phyloP scores from a whole-genome alignment of 2,113 vertebrate genomes.

The Gnathonemus echidnorhynchus region DNA sequence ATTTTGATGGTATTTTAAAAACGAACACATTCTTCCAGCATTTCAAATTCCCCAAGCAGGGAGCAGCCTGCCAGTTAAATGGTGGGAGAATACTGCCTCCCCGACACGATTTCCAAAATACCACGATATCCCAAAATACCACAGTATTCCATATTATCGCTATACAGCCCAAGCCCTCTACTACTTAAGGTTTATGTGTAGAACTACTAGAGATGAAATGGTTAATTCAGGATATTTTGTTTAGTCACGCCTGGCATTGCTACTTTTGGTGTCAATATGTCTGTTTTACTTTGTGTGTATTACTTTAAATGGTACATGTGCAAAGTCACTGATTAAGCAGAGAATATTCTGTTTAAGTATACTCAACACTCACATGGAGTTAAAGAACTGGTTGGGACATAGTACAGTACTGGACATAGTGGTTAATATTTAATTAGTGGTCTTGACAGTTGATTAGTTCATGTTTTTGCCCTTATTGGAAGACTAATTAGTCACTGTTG shows the following conservation, averaged over 20 bases:
- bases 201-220: not conserved
- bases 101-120: not conserved
- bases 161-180: not conserved
- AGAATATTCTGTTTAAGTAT: not conserved
- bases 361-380: not conserved
- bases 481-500: not conserved
- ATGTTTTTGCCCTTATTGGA: not conserved
- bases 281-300: not conserved
- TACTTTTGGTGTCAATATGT: not conserved
- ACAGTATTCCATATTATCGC: not conserved
- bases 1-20: not conserved
- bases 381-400: not conserved
- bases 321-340: not conserved
- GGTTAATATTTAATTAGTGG: not conserved
- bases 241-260: not conserved
- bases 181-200: not conserved
- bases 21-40: too few species aligned
- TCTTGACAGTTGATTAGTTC: not conserved
- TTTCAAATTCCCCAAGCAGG: not conserved
- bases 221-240: not conserved
- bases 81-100: not conserved
- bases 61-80: not conserved
- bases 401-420: not conserved
- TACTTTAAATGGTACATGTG: not conserved
- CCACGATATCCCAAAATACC: not conserved